phyloP scores from a whole-genome alignment of 2,888 invertebrate genomes.

The Meiosimyza decipiens region DNA sequence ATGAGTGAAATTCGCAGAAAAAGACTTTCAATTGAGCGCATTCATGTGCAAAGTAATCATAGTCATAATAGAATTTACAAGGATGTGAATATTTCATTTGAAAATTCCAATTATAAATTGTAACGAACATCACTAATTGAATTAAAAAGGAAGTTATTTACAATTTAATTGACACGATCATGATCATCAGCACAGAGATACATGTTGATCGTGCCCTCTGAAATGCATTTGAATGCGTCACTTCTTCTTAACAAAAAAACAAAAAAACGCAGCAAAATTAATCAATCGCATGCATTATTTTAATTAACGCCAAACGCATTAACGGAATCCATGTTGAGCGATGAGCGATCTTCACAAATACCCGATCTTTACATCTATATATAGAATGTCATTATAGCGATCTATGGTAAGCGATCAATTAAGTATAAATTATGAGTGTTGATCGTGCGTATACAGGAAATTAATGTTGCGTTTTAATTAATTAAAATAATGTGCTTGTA shows the following conservation, averaged over 20 bases:
- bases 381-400: constrained; percentile 18
- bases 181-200: not conserved
- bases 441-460: constrained; percentile 32
- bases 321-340: constrained; percentile 6
- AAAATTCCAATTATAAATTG: not conserved
- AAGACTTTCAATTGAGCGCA: not conserved
- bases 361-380: not conserved
- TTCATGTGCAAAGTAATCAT: too few relatives aligned
- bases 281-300: constrained; percentile 34
- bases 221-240: constrained; percentile 27
- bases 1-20: constrained; percentile 24
- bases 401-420: constrained; percentile 33
- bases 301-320: constrained; percentile 29
- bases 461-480: constrained; percentile 36
- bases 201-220: constrained; percentile 3
- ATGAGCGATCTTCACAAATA: not conserved
- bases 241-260: constrained; percentile 9
- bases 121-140: constrained; percentile 15
- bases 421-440: constrained; percentile 33
- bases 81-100: too few relatives aligned
- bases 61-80: too few relatives aligned
- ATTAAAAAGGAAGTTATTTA: constrained; percentile 35
- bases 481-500: constrained; percentile 15
- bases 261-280: constrained; percentile 5
- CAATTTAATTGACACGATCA: constrained; percentile 42